phyloP scores from a whole-genome alignment of 2,113 vertebrate species.

The Tragelaphus strepsiceros region DNA sequence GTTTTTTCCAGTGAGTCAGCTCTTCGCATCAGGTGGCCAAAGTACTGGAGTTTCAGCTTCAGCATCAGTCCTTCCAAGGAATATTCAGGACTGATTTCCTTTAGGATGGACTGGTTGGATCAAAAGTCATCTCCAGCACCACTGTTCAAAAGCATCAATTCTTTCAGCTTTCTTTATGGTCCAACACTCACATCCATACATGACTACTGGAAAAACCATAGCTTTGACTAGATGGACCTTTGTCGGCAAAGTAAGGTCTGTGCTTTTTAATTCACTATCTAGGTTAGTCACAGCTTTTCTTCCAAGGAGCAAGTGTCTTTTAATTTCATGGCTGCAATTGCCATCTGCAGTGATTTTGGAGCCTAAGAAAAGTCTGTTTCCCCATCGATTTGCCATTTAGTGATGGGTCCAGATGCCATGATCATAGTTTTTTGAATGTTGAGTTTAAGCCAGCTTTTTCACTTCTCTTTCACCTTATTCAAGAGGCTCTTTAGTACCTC shows the following conservation, averaged over 20 bases:
- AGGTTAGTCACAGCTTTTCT: background rate
- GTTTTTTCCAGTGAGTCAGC: background rate
- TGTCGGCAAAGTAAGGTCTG: background rate
- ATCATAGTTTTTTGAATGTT: background rate
- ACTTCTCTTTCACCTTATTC: background rate
- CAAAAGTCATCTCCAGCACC: background rate
- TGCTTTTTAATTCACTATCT: background rate
- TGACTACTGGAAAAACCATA: background rate
- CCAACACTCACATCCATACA: background rate
- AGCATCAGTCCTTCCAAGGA: background rate
- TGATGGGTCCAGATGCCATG: background rate
- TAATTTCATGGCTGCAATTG: background rate
- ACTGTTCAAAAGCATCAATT: background rate
- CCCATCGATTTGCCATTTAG: background rate
- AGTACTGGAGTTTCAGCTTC: background rate
- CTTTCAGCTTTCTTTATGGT: background rate
- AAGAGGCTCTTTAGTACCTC: background rate
- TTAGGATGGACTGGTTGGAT: background rate
- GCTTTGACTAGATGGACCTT: background rate
- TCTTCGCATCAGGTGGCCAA: background rate
- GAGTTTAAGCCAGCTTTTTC: background rate
- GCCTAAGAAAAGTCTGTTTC: background rate
- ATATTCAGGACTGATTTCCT: background rate
- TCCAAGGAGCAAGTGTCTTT: background rate
- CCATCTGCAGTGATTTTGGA: background rate